These are phyloP conservation scores for Cochlearius cochlearius DNA, from an alignment of 2,113 vertebrate species.

Conservation along the genomic window DNA sequence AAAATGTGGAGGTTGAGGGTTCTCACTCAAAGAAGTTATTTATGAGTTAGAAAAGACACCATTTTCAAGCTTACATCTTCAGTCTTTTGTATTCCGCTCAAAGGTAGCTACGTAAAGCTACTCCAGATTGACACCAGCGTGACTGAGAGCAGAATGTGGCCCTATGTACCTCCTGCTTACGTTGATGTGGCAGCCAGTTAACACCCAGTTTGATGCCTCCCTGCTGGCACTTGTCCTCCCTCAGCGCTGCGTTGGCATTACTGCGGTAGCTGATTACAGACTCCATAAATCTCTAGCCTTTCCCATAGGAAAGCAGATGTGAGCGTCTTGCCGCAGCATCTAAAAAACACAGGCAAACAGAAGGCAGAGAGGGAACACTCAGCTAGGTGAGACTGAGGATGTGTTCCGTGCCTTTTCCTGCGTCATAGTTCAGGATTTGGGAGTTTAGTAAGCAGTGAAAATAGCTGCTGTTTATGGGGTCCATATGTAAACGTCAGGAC, in stretches of 20 bases:
- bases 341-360: not conserved
- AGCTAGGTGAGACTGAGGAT: not conserved
- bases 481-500: not conserved
- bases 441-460: not conserved
- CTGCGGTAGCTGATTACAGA: not conserved
- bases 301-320: not conserved
- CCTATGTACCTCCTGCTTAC: fast-evolving
- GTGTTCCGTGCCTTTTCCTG: not conserved
- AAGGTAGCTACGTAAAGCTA: not conserved
- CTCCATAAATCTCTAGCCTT: not conserved
- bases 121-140: not conserved
- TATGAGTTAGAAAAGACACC: not conserved
- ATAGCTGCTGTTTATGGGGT: not conserved
- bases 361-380: not conserved
- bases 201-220: not conserved
- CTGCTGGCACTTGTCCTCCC: not conserved
- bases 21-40: not conserved
- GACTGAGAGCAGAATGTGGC: not conserved
- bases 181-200: not conserved
- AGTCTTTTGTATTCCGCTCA: not conserved
- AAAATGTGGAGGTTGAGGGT: not conserved
- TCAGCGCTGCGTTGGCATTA: not conserved
- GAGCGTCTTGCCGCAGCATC: not conserved
- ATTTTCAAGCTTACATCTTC: not conserved
- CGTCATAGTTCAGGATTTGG: not conserved